Evolutionary conservation across 2,888 invertebrate species (phyloP).

Genomic region (Holacanthella duospinosa): DNA sequence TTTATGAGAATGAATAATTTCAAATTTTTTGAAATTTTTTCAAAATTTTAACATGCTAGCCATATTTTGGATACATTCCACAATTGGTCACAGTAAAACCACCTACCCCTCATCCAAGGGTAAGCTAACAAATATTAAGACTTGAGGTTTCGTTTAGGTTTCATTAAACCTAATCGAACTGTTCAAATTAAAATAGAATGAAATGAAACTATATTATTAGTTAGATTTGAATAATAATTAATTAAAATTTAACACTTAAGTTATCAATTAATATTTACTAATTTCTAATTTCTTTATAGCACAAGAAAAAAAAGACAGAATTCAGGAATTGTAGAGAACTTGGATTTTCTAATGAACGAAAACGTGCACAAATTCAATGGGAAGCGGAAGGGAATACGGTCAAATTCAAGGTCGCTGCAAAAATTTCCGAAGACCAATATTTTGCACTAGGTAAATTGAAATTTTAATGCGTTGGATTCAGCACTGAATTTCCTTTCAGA

Average conservation of each 20-base stretch:
- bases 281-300: background rate
- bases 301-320: slow-evolving; percentile 7
- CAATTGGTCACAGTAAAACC: background rate
- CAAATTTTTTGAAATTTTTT: background rate
- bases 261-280: background rate
- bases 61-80: slow-evolving; percentile 2
- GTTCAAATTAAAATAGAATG: too few relatives aligned
- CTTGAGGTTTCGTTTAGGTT: too few relatives aligned
- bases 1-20: background rate
- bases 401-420: slow-evolving; percentile 65
- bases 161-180: too few relatives aligned
- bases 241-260: background rate
- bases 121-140: background rate
- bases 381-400: slow-evolving; percentile 61
- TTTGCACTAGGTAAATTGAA: slow-evolving; percentile 62
- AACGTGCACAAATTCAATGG: slow-evolving; percentile 78
- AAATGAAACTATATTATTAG: too few relatives aligned
- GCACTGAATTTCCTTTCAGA: too few relatives aligned
- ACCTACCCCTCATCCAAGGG: slow-evolving; percentile 4
- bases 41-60: background rate
- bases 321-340: slow-evolving; percentile 66
- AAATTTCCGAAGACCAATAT: slow-evolving; percentile 71
- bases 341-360: slow-evolving; percentile 48
- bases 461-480: too few relatives aligned
- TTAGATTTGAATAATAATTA: too few relatives aligned